phyloP scores from a whole-genome alignment of 2,888 invertebrate genomes.

The Eristalis intricaria region DNA sequence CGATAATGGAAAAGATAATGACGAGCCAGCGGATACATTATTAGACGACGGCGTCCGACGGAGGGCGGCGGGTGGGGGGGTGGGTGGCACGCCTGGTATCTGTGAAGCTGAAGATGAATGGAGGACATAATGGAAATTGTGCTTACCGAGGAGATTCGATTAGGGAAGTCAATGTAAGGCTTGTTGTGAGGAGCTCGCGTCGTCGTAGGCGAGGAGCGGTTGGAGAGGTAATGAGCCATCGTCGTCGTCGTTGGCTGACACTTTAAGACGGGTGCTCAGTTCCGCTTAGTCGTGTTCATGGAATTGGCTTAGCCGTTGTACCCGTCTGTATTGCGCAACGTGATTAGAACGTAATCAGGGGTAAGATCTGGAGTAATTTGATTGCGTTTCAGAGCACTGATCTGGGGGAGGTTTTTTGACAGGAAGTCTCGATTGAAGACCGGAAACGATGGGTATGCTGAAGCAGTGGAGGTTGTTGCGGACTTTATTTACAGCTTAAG shows the following conservation, averaged over 20 bases:
- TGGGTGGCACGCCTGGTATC: background rate
- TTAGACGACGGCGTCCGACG: background rate
- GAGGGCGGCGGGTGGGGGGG: too few species aligned
- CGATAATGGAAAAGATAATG: constrained; percentile 65
- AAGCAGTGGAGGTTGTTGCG: too few species aligned
- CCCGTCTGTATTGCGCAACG: background rate
- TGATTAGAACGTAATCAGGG: background rate
- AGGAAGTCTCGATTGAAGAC: too few species aligned
- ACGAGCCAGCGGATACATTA: constrained; percentile 29
- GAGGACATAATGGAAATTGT: constrained; percentile 24
- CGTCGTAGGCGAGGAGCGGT: background rate
- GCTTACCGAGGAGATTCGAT: constrained; percentile 35
- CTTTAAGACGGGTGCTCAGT: background rate
- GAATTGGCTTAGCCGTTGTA: background rate
- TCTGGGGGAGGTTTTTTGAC: too few species aligned
- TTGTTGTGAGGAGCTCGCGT: background rate
- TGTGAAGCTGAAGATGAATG: background rate
- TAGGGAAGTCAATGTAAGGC: constrained; percentile 23
- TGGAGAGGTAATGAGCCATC: background rate
- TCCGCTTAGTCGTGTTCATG: background rate
- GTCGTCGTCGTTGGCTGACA: background rate
- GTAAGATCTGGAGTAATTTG: background rate
- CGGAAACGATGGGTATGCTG: too few species aligned
- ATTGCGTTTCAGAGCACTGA: background rate
- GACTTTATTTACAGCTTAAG: too few species aligned